A percentile compares a stretch with the other conserved stretches of the same genome.
Conservation (phyloP, 2,797 vertebrate genomes). For the Spinus pinus region DNA sequence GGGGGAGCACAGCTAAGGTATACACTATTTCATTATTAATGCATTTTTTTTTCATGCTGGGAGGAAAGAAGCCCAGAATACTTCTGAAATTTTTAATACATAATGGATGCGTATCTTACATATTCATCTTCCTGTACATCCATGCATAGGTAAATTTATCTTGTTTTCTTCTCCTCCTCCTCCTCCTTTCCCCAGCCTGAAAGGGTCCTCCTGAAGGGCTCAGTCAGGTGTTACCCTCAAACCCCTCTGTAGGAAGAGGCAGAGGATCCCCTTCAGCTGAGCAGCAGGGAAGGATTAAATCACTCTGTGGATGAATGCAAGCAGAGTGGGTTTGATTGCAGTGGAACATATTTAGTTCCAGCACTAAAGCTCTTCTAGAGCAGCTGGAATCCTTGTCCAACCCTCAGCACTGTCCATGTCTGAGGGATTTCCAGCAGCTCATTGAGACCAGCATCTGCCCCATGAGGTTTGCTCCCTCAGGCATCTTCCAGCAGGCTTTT, state of each 20-base stretch:
- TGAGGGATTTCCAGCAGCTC: not conserved
- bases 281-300: not conserved
- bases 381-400: not conserved
- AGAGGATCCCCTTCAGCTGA: not conserved
- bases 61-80: not conserved
- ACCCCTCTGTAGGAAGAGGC: not conserved
- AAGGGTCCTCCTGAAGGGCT: not conserved
- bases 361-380: not conserved
- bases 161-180: not conserved
- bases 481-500: not conserved
- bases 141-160: not conserved
- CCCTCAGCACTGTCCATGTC: not conserved
- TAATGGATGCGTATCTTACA: not conserved
- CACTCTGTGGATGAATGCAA: not conserved
- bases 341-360: not conserved
- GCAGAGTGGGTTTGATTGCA: not conserved
- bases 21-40: not conserved
- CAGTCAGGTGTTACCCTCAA: not conserved
- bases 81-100: not conserved
- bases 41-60: not conserved
- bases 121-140: not conserved
- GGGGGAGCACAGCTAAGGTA: not conserved
- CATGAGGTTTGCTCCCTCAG: not conserved
- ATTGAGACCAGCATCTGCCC: not conserved
- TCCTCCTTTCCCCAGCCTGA: not conserved